phyloP scores from a whole-genome alignment of 2,113 vertebrate genomes.

The Pygoscelis adeliae region DNA sequence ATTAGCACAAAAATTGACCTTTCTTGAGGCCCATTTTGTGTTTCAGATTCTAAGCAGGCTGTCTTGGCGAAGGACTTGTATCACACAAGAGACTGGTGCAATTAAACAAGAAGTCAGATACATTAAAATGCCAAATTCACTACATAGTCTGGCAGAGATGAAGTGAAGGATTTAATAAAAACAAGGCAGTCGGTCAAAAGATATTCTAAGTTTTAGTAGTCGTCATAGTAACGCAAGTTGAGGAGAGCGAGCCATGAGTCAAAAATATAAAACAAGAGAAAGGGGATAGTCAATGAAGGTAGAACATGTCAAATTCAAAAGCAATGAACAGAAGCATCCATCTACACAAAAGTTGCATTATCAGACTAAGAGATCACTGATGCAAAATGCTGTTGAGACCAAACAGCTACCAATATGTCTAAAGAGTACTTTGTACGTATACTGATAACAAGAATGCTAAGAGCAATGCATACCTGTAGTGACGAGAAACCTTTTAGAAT shows the following conservation, averaged over 20 bases:
- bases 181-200: not conserved
- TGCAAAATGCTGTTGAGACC: not conserved
- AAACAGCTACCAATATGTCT: not conserved
- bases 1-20: not conserved
- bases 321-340: not conserved
- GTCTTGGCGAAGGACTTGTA: not conserved
- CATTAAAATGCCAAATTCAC: slow-evolving; percentile 11
- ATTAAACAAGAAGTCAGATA: slow-evolving; percentile 6
- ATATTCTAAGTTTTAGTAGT: not conserved
- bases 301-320: not conserved
- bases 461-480: not conserved
- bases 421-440: not conserved
- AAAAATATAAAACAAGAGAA: not conserved
- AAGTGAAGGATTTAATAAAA: not conserved
- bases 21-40: not conserved
- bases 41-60: not conserved
- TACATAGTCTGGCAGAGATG: not conserved
- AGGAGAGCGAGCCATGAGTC: not conserved
- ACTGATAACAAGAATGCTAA: rapidly evolving
- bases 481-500: not conserved
- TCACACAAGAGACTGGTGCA: not conserved
- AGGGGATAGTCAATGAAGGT: not conserved
- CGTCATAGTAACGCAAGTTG: not conserved
- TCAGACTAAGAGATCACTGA: not conserved
- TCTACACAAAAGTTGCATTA: not conserved